These are phyloP conservation scores for Unio pictorum DNA, from an alignment of 2,888 invertebrate genomes.

Conservation along the genomic window DNA sequence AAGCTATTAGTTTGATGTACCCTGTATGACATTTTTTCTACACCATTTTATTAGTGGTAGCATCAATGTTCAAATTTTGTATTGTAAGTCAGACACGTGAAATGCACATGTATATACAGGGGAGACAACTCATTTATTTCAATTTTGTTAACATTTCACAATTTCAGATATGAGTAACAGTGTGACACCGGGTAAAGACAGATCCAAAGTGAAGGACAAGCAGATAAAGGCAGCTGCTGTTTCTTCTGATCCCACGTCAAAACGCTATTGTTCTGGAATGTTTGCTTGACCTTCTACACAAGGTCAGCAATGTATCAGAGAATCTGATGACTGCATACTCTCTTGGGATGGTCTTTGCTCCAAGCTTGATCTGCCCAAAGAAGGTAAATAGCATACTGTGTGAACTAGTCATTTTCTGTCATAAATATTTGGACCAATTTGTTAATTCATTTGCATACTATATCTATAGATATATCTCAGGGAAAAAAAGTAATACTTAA, in stretches of 20 bases:
- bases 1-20: too few species aligned
- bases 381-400: conserved; percentile 72
- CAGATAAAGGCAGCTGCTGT: conserved; percentile 80
- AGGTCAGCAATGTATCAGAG: conserved; percentile 80
- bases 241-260: conserved; percentile 84
- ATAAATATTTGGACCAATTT: too few species aligned
- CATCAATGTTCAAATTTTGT: too few species aligned
- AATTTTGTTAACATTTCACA: background rate
- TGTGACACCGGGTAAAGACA: conserved; percentile 69
- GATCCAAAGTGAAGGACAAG: conserved; percentile 36
- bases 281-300: conserved; percentile 83
- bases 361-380: conserved; percentile 90
- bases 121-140: too few species aligned
- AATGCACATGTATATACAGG: too few species aligned
- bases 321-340: conserved; percentile 93
- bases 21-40: too few species aligned
- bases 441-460: too few species aligned
- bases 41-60: too few species aligned
- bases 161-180: conserved; percentile 45
- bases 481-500: too few species aligned
- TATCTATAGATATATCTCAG: too few species aligned
- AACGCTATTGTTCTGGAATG: conserved; percentile 84
- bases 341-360: conserved; percentile 91
- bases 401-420: too few species aligned
- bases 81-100: too few species aligned